phyloP scores from a whole-genome alignment of 2,888 invertebrate species.

The Griposia aprilina region DNA sequence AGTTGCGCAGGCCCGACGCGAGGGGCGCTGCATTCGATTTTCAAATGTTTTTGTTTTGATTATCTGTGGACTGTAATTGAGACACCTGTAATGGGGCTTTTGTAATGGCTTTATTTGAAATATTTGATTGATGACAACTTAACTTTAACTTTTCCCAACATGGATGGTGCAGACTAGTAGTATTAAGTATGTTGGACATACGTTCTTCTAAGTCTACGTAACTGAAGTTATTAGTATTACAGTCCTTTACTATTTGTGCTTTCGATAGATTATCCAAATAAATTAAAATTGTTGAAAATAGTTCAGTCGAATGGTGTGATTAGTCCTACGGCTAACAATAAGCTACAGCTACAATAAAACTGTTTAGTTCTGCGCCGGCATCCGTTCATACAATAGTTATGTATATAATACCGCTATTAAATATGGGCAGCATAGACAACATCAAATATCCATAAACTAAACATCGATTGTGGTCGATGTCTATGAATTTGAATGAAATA shows the following conservation, averaged over 20 bases:
- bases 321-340: neutral
- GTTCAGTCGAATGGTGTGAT: neutral
- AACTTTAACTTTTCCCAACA: neutral
- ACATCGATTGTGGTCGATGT: constrained; percentile 12
- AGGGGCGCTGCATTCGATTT: constrained; percentile 69
- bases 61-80: constrained; percentile 34
- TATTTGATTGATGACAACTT: neutral
- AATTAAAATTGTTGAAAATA: neutral
- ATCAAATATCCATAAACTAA: constrained; percentile 42
- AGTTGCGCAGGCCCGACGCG: constrained; percentile 71
- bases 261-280: neutral
- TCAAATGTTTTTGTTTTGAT: constrained; percentile 26
- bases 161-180: neutral
- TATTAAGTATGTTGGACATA: neutral
- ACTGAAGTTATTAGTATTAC: neutral
- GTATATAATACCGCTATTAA: neutral
- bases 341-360: neutral
- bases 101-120: neutral
- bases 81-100: constrained; percentile 15
- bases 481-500: constrained; percentile 37
- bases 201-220: neutral
- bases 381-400: neutral
- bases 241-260: too few relatives aligned
- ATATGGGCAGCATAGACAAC: constrained; percentile 7
- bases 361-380: neutral